Evolutionary conservation across 2,113 vertebrate species (phyloP), one percentile per base, ranked within the genome.

Genomic region (Neotoma lepida): DNA sequence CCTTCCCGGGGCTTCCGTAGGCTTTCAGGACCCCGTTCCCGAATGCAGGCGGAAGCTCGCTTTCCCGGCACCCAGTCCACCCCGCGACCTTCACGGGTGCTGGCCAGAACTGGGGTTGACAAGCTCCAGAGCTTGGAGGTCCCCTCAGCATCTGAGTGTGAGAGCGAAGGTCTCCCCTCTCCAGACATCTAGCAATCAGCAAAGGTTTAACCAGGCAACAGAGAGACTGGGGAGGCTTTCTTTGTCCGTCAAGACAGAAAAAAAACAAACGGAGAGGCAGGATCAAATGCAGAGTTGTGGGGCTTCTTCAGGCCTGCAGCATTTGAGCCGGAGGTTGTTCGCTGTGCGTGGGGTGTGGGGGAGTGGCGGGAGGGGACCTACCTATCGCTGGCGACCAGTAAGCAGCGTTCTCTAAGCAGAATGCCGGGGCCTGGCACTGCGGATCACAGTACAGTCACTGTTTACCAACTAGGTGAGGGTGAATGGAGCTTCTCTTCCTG

Each of bases 51-150:
- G 1, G 15, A 33, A 8, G 13, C 54, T 58, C 3, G 1, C 3
- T 68, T 63, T 64, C 70, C 51, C 0, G 0, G 10, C 28, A 54
- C 13, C 33, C 66, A 49, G 46, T 4, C 63, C 44, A 18, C 82
- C 41, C 30, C 12, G 30, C 15, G 41, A 46, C 13, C 66, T 77
- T 30, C 3, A 0, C 0, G 0, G n/a, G 46, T 0, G 39, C 68
- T 18, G 2, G n/a, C 54, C 70, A 18, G 4, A 71, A 0, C 22
- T 41, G 44, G 41, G 76, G 18, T 44, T 9, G 3, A 1, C 30
- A 14, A 18, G 33, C 18, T 51, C 20, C 13, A 0, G 61, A 22
- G 7, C 54, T 61, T n/a, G 33, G 46, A 54, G 87, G 86, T 33
- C 28, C n/a, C 46, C 10, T 2, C 6, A 9, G 80, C 61, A 51